phyloP scores from a whole-genome alignment of 2,113 vertebrate species.

The Equus quagga region DNA sequence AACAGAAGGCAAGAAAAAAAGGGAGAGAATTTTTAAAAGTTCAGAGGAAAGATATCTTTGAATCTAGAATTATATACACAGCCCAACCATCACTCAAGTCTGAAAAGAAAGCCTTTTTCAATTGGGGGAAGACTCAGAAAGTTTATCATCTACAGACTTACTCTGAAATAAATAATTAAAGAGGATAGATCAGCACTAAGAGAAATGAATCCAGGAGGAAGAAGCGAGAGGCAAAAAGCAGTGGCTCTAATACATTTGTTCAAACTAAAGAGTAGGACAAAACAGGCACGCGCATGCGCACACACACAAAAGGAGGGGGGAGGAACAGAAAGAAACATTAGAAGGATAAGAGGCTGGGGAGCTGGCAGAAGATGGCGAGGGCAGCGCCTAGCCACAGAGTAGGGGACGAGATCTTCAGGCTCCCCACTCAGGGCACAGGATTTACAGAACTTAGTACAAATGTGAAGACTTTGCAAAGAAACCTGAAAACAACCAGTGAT shows the following conservation, averaged over 20 bases:
- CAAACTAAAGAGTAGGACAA: neutral
- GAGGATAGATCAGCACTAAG: neutral
- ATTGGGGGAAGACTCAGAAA: neutral
- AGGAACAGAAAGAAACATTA: neutral
- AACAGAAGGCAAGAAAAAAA: neutral
- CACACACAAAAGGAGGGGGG: neutral
- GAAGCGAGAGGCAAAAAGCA: neutral
- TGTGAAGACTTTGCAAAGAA: neutral
- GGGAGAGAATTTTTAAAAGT: neutral
- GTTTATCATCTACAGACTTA: neutral
- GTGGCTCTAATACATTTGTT: neutral
- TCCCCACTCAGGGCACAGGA: neutral
- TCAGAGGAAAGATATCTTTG: slow-evolving; percentile 32
- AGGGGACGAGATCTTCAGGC: neutral
- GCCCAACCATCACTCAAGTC: neutral
- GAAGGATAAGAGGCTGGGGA: neutral
- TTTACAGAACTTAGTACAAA: slow-evolving; percentile 25
- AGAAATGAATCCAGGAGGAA: neutral
- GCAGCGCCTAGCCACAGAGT: neutral
- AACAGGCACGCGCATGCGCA: neutral
- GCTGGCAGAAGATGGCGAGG: neutral
- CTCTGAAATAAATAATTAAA: neutral
- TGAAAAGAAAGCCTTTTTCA: neutral
- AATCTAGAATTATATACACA: neutral
- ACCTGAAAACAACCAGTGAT: neutral